These are phyloP conservation scores for Petrocephalus sullivani DNA, from an alignment of 2,797 vertebrate genomes.

Conservation along the genomic window DNA sequence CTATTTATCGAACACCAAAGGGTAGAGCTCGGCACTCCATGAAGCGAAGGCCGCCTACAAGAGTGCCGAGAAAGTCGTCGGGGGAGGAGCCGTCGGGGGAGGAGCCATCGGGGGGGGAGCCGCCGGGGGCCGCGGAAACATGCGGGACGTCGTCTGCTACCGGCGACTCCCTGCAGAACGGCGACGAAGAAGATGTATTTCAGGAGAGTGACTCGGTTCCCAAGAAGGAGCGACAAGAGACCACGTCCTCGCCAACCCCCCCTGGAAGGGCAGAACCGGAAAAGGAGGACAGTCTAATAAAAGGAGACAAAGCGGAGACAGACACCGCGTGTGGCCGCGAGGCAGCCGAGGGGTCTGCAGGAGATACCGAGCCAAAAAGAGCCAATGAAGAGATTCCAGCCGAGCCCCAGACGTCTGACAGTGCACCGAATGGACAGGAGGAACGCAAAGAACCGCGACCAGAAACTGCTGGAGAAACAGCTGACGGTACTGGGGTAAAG, in stretches of 20 bases:
- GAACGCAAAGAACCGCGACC: neutral
- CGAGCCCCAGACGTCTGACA: neutral
- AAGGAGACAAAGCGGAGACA: conserved; percentile 1
- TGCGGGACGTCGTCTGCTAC: neutral
- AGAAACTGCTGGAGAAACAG: neutral
- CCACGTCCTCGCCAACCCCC: neutral
- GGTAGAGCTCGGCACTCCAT: conserved; percentile 58
- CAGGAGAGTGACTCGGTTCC: neutral
- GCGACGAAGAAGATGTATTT: conserved; percentile 22
- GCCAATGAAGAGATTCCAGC: neutral
- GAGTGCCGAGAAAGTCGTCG: conserved; percentile 53
- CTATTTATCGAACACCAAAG: conserved; percentile 37
- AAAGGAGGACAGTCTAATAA: conserved; percentile 26
- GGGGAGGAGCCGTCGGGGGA: conserved; percentile 38
- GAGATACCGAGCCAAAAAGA: neutral
- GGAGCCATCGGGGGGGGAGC: conserved; percentile 48
- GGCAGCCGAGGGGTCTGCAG: neutral
- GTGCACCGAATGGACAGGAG: neutral
- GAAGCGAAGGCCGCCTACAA: conserved; percentile 59
- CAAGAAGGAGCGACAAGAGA: conserved; percentile 18
- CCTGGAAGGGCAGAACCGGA: neutral
- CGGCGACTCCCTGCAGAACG: neutral
- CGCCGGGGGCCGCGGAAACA: neutral
- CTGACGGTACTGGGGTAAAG: neutral
- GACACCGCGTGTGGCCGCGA: neutral